These are phyloP conservation scores for Pterois miles DNA, from an alignment of 2,797 vertebrate species.

Conservation along the genomic window DNA sequence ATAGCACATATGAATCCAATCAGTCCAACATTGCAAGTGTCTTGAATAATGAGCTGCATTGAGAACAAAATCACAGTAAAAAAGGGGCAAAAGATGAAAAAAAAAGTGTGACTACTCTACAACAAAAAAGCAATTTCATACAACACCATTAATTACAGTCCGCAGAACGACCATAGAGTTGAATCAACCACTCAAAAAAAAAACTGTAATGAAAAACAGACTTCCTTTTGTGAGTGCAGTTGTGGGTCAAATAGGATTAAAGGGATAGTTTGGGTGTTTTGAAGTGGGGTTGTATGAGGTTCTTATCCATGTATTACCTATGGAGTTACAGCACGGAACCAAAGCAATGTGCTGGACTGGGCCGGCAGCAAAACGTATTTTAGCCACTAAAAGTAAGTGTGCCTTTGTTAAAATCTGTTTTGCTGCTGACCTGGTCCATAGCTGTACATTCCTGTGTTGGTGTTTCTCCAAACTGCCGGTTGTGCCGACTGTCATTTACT, in stretches of 20 bases:
- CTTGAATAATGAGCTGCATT: not conserved
- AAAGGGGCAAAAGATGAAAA: not conserved
- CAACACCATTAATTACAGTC: not conserved
- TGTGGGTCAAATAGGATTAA: not conserved
- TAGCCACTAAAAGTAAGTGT: too few relatives aligned
- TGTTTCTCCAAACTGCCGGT: too few relatives aligned
- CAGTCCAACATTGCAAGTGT: not conserved
- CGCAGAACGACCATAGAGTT: not conserved
- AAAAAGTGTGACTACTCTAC: not conserved
- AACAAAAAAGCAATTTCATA: not conserved
- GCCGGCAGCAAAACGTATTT: accelerated
- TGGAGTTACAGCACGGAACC: too few relatives aligned
- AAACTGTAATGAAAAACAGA: too few relatives aligned
- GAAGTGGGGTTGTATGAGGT: too few relatives aligned
- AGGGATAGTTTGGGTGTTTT: not conserved
- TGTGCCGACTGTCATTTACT: too few relatives aligned
- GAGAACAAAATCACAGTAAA: not conserved
- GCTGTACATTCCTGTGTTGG: too few relatives aligned
- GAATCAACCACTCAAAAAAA: not conserved
- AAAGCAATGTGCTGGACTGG: too few relatives aligned
- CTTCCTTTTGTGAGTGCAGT: too few relatives aligned
- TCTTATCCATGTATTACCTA: too few relatives aligned
- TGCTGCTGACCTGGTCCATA: too few relatives aligned
- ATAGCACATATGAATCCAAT: not conserved
- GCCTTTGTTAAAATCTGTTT: too few relatives aligned